These are phyloP conservation scores for Zoanthus gigantus DNA, from an alignment of 92 coral and sea anemone genomes.

Conservation along the genomic window DNA sequence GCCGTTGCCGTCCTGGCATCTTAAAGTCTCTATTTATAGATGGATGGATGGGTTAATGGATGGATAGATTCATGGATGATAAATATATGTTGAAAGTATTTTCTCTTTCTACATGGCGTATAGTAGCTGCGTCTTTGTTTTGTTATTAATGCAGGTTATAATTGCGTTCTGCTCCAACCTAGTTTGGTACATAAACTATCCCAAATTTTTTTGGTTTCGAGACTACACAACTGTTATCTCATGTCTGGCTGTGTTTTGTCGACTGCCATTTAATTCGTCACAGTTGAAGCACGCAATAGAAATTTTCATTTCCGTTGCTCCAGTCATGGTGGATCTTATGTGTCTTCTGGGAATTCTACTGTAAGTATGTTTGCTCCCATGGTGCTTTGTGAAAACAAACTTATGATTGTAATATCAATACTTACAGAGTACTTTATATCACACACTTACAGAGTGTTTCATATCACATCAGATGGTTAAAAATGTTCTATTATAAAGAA, in stretches of 20 bases:
- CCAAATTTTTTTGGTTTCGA: conserved; percentile 65
- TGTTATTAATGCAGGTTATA: conserved; percentile 51
- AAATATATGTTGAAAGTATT: background rate
- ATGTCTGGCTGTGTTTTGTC: conserved; percentile 85
- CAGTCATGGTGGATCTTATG: conserved; percentile 84
- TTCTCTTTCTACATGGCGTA: background rate
- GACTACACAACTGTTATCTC: conserved; percentile 75
- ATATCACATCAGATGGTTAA: too few species aligned
- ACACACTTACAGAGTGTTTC: too few species aligned
- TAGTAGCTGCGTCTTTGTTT: background rate
- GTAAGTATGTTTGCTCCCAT: conserved; percentile 54
- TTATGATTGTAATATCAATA: background rate
- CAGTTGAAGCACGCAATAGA: conserved; percentile 85
- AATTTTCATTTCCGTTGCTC: conserved; percentile 78
- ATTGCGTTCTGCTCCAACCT: conserved; percentile 80
- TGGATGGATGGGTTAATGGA: background rate
- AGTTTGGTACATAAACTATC: conserved; percentile 74
- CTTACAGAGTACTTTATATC: background rate
- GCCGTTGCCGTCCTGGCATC: too few species aligned
- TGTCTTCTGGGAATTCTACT: conserved; percentile 80
- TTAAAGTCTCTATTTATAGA: too few species aligned
- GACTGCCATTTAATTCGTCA: conserved; percentile 85
- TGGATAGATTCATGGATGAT: background rate
- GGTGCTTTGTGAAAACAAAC: too few species aligned
- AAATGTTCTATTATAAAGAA: too few species aligned